Evolutionary conservation across 2,113 vertebrate species (phyloP).

Genomic region (Camelus dromedarius): DNA sequence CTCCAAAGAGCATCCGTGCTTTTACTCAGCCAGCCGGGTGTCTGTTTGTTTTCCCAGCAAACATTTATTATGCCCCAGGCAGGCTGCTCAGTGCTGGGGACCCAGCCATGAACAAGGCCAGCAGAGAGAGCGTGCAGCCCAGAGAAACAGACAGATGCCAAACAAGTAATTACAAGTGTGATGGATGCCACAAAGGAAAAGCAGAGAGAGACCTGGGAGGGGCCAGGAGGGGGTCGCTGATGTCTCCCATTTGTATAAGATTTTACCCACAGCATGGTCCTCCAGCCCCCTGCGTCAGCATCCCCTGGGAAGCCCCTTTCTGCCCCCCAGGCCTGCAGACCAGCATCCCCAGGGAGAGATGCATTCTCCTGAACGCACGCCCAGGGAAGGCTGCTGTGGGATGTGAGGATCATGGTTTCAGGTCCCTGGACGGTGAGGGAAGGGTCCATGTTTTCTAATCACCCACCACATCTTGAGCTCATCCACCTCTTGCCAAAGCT

Average conservation of each 20-base stretch:
- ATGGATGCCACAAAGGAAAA: constrained; percentile 63
- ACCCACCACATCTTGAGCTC: not conserved
- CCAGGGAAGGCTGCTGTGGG: not conserved
- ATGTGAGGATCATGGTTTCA: not conserved
- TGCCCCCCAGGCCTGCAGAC: not conserved
- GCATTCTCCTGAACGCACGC: not conserved
- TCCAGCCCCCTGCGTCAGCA: not conserved
- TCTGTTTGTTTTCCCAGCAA: constrained; percentile 72
- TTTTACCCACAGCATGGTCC: not conserved
- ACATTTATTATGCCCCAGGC: constrained; percentile 77
- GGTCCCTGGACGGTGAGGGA: not conserved
- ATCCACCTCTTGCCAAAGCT: not conserved
- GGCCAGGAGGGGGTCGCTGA: not conserved
- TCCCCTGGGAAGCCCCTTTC: not conserved
- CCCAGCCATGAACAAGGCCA: constrained; percentile 75
- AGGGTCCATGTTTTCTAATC: not conserved
- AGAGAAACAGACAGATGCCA: constrained; percentile 79
- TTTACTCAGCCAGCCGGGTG: constrained; percentile 36
- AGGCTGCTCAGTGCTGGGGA: constrained; percentile 70
- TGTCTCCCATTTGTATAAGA: not conserved
- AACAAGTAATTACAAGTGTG: constrained; percentile 77
- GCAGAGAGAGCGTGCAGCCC: constrained; percentile 58
- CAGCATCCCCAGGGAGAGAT: not conserved
- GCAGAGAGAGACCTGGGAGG: constrained; percentile 5
- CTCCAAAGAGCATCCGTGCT: not conserved